Evolutionary conservation across 30 jellyfish, hydroid and myxozoan genomes (phyloP), one percentile per base, ranked within the genome.

Genomic region (Aurelia coerulea): DNA sequence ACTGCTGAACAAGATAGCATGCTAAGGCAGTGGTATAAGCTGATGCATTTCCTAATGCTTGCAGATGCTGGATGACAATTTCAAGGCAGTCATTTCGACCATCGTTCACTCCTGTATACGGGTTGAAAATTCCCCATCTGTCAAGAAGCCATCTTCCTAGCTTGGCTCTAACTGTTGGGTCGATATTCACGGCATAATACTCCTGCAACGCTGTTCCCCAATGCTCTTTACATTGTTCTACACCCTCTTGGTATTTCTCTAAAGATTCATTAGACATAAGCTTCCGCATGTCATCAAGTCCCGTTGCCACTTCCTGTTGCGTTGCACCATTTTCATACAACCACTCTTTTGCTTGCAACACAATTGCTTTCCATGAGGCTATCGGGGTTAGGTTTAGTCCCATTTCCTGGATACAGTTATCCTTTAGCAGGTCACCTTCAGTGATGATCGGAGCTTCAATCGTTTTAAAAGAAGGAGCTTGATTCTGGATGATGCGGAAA

Each of bases 281-380:
- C 71, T 86, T 92, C 35, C 96, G 92, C 83, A 91, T 63, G 77
- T 91, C 98, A 35, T 91, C 98, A 23, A 91, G 90, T 7, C 93
- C 93, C 2, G 89, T 85, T 0, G 95, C 91, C 1, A 91, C 98
- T 68, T 91, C 98, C 46, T 91, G 98, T 53, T 91, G 98, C 51
- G 52, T 91, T 19, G 98, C 98, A 17, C 96, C 96, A 37, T 86
- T 91, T 7, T 87, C 92, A 81, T 85, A 85, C 88, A 91, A 50
- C 98, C 98, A 91, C 59, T 92, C 96, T 63, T 86, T 85, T 5
- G 98, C 86, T 13, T 62, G 82, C 52, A 80, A 58, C 2, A 91
- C 73, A 29, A 81, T 82, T 29, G 50, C 93, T 51, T 86, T 91
- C 98, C 98, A 91, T 50, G 98, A 85, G 11, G 90, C 63, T 11